Evolutionary conservation across 2,113 vertebrate genomes (phyloP).

Genomic region (Lanius ludovicianus): DNA sequence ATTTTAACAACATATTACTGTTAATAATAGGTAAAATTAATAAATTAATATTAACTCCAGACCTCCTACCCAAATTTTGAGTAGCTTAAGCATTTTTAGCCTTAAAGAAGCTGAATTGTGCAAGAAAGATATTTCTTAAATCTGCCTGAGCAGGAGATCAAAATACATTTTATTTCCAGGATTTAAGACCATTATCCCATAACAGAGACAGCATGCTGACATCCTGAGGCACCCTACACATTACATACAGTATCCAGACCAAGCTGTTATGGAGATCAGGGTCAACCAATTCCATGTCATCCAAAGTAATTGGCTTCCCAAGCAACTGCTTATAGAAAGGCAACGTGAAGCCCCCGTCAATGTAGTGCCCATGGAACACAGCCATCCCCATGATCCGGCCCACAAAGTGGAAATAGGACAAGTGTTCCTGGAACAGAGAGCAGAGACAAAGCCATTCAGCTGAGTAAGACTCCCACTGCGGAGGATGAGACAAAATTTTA

Average conservation of each 20-base stretch:
- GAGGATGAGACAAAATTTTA: not conserved
- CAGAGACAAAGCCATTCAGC: not conserved
- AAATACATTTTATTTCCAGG: not conserved
- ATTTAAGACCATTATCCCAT: not conserved
- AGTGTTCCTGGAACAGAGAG: constrained; percentile 85
- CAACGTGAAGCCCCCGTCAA: constrained; percentile 94
- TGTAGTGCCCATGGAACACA: constrained; percentile 98
- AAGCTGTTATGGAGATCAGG: constrained; percentile 99
- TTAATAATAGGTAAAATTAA: not conserved
- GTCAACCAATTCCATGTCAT: constrained; percentile 98
- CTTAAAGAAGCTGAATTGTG: not conserved
- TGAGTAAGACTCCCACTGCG: not conserved
- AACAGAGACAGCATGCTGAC: not conserved
- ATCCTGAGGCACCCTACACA: not conserved
- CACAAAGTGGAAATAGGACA: constrained; percentile 98
- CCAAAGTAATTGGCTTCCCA: constrained; percentile 96
- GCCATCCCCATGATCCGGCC: constrained; percentile 99
- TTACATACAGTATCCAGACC: constrained; percentile 97
- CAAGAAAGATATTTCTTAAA: not conserved
- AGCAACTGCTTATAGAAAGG: constrained; percentile 99
- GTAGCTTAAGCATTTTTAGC: not conserved
- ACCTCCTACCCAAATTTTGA: accelerated
- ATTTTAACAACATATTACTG: not conserved
- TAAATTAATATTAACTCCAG: not conserved
- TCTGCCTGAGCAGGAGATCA: not conserved